Conservation (phyloP, 1,140 invertebrate species). For the Drosophila ogumai region DNA sequence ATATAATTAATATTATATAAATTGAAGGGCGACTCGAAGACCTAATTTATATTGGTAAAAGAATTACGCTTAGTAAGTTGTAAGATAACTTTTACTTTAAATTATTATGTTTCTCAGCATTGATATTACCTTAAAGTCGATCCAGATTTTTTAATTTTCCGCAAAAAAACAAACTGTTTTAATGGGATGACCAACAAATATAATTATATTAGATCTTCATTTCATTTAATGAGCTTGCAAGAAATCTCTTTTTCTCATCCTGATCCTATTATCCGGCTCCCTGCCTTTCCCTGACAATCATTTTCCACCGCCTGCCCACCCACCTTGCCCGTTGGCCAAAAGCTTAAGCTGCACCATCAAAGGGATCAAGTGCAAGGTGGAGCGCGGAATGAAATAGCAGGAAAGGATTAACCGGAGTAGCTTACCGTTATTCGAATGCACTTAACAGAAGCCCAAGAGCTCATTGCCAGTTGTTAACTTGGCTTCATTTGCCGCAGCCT, state of each 20-base stretch:
- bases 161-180: background rate
- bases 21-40: too few species aligned
- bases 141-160: background rate
- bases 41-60: too few species aligned
- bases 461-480: conserved; percentile 51
- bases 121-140: background rate
- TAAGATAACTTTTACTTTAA: too few species aligned
- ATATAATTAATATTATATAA: too few species aligned
- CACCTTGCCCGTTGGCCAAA: background rate
- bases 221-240: background rate
- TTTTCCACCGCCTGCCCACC: background rate
- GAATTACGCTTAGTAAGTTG: too few species aligned
- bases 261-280: conserved; percentile 1
- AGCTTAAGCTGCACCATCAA: conserved; percentile 28
- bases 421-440: conserved; percentile 39
- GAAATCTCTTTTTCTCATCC: background rate
- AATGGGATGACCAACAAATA: background rate
- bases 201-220: background rate
- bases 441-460: conserved; percentile 23
- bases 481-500: conserved; percentile 56
- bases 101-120: too few species aligned
- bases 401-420: conserved; percentile 40
- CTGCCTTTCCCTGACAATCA: background rate
- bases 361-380: conserved; percentile 10
- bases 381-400: conserved; percentile 4